Evolutionary conservation across 2,797 vertebrate species (phyloP), one percentile per base, ranked within the genome.

Genomic region (Hozukius guyotensis): DNA sequence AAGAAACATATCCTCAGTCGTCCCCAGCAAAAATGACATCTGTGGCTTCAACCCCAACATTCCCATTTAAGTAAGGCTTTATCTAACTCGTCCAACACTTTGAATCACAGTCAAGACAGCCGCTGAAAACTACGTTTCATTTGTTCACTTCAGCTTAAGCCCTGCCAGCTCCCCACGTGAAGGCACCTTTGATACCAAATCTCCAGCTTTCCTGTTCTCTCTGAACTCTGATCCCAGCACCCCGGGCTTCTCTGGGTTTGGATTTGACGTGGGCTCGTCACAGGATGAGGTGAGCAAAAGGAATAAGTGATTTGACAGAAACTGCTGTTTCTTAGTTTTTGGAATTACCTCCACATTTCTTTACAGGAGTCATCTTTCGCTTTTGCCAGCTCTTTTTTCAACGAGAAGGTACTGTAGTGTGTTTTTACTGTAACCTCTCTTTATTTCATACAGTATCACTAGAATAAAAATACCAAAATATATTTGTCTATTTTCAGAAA

Each of bases 321-420:
- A 57, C 31, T 1, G 8, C 0, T 13, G 4, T 72, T 62, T 78
- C 5, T 64, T 53, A 31, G 20, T 68, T 78, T 22, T 79, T 29
- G 6, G 46, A 77, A 13, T 77, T 53, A 75, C 66, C 12, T 77
- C 18, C 5, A 29, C 18, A 4, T 87, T 77, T 87, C 66, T 80
- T 93, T 88, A 24, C 83, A 96, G 96, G 95, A 93, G 18, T 84
- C 90, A 9, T 80, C 94, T 27, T 96, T 96, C 38, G 63, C 78
- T 29, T 96, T 96, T 63, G 68, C 88, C 22, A 86, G 89, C 56
- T 87, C 95, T 29, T 94, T 94, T 68, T 96, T 96, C 81, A 89
- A 49, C 2, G 87, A 94, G 31, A 96, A 96, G 95, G 96, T 96
- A 93, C 46, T 13, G 4, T 2, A 5, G 38, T 16, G 38, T 16